Conservation (phyloP, 2,797 vertebrate genomes). For the Dendrocincla fuliginosa region DNA sequence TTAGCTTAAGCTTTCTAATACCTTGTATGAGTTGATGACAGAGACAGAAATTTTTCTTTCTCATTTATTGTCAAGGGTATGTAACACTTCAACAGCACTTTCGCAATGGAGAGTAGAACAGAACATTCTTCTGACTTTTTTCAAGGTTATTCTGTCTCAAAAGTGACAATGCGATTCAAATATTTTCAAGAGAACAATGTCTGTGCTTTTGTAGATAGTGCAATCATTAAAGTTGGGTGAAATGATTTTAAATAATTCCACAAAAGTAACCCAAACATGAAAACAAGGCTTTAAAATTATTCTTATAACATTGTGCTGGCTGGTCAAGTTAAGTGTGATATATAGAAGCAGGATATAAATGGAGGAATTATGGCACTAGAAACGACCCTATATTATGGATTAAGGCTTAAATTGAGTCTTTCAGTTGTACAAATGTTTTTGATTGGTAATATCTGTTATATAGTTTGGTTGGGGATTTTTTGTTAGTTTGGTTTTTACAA, state of each 20-base stretch:
- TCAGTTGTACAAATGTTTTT: no score
- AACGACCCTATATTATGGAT: no score
- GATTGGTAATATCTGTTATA: no score
- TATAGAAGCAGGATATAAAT: no score
- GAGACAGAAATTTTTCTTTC: background rate
- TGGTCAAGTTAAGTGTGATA: no score
- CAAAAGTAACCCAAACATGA: background rate
- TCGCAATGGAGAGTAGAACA: background rate
- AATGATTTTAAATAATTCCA: background rate
- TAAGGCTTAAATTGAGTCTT: no score
- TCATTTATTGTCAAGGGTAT: background rate
- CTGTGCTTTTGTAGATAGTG: background rate
- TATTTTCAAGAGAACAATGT: background rate
- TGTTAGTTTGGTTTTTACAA: no score
- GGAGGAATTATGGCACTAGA: no score
- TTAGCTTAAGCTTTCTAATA: background rate
- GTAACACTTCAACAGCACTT: background rate
- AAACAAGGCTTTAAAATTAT: background rate
- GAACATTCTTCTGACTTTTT: background rate
- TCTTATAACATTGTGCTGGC: no score
- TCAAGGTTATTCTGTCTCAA: background rate
- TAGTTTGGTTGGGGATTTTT: no score
- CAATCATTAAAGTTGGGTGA: background rate
- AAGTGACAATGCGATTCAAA: background rate
- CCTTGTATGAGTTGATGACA: background rate